Conservation (phyloP, 2,113 vertebrate species). For the Elachura formosa region DNA sequence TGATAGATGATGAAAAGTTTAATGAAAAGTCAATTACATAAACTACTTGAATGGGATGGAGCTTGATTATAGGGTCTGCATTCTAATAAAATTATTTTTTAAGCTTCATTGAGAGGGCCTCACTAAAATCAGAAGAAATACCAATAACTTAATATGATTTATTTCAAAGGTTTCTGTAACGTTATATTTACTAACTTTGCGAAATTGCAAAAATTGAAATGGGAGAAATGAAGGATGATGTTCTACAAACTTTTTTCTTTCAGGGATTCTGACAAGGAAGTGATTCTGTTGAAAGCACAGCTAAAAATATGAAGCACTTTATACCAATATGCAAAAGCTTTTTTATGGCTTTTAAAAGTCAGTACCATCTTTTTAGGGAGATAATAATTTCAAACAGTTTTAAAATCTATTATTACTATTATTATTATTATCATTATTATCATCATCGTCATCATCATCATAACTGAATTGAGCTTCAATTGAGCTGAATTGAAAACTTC, state of each 20-base stretch:
- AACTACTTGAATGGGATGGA: conserved; percentile 10
- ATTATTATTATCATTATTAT: no score
- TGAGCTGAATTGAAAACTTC: no score
- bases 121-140: not conserved
- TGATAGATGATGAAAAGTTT: conserved; percentile 41
- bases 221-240: not conserved
- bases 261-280: not conserved
- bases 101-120: not conserved
- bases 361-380: not conserved
- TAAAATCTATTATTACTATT: not conserved
- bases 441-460: no score
- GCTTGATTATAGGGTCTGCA: conserved; percentile 23
- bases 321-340: not conserved
- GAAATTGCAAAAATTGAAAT: not conserved
- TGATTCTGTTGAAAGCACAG: not conserved
- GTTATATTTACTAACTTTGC: not conserved
- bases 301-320: not conserved
- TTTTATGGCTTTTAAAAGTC: not conserved
- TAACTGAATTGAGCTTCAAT: not conserved
- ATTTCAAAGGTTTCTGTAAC: not conserved
- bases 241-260: not conserved
- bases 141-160: not conserved
- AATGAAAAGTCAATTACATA: conserved; percentile 34
- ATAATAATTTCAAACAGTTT: not conserved
- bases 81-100: conserved; percentile 36